These are phyloP conservation scores for Julus scandinavius DNA, from an alignment of 2,888 invertebrate genomes.

Conservation along the genomic window DNA sequence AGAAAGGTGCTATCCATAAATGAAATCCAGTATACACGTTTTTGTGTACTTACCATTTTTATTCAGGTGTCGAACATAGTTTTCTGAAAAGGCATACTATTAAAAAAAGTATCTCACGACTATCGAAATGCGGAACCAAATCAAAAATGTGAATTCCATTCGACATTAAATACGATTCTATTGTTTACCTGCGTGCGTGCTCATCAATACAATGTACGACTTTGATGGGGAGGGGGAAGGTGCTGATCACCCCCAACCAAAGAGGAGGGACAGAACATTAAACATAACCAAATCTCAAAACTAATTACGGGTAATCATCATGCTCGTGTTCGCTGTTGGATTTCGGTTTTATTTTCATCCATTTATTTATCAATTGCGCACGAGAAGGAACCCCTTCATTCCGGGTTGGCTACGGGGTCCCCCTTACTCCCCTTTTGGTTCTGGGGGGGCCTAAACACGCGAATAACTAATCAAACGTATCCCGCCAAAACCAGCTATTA, in stretches of 20 bases:
- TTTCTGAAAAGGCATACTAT: neutral
- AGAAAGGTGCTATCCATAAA: too few relatives aligned
- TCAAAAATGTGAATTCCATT: neutral
- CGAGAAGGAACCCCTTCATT: neutral
- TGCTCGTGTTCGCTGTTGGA: neutral
- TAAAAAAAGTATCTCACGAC: too few relatives aligned
- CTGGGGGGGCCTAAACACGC: neutral
- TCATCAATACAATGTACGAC: neutral
- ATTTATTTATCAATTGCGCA: neutral
- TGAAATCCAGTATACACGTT: too few relatives aligned
- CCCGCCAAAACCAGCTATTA: neutral
- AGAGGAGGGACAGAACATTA: neutral
- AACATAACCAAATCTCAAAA: neutral
- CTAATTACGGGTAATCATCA: slow-evolving; percentile 1
- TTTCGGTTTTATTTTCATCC: neutral
- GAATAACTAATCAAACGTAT: neutral
- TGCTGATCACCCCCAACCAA: neutral
- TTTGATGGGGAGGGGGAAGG: neutral
- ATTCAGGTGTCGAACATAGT: neutral
- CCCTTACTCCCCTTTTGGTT: neutral
- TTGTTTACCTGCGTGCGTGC: neutral
- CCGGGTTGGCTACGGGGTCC: neutral
- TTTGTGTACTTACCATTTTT: too few relatives aligned
- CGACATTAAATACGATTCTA: neutral
- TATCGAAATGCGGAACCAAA: neutral